These are phyloP conservation scores for Bucco capensis DNA, from an alignment of 2,113 vertebrate genomes.

Conservation along the genomic window DNA sequence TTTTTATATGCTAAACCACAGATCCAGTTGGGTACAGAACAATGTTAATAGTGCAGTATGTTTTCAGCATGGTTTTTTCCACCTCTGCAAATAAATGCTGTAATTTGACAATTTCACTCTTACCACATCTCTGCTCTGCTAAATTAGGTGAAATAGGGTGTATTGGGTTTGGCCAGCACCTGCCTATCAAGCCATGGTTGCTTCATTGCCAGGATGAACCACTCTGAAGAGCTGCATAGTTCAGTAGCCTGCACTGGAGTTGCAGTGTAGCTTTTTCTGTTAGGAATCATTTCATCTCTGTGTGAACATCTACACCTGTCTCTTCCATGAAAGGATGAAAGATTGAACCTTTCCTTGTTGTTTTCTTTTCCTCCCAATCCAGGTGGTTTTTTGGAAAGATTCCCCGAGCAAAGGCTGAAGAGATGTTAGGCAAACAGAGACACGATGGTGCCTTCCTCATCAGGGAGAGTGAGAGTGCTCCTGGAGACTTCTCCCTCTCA, in stretches of 20 bases:
- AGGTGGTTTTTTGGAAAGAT: constrained; percentile 99
- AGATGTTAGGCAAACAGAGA: constrained; percentile 98
- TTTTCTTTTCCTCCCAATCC: constrained; percentile 30
- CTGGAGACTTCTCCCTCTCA: constrained; percentile 96
- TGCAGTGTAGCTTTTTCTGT: neutral
- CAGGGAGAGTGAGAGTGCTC: constrained; percentile 97
- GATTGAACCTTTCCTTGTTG: neutral
- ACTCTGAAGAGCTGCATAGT: neutral
- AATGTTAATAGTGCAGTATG: neutral
- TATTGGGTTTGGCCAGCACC: neutral
- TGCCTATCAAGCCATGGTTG: neutral
- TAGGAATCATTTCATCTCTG: neutral
- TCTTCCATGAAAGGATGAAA: neutral
- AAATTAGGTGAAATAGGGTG: neutral
- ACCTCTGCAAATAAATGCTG: neutral
- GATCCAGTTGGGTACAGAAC: neutral
- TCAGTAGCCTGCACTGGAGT: neutral
- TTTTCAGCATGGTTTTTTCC: neutral
- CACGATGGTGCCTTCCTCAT: constrained; percentile 98
- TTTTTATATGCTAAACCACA: neutral
- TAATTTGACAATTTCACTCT: neutral
- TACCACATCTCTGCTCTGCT: neutral
- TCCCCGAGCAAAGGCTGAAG: constrained; percentile 95
- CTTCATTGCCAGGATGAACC: neutral
- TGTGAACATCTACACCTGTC: neutral